Base-by-base conservation (phyloP, 2,797 vertebrate species). In the Pseudotriccus pelzelni region DNA sequence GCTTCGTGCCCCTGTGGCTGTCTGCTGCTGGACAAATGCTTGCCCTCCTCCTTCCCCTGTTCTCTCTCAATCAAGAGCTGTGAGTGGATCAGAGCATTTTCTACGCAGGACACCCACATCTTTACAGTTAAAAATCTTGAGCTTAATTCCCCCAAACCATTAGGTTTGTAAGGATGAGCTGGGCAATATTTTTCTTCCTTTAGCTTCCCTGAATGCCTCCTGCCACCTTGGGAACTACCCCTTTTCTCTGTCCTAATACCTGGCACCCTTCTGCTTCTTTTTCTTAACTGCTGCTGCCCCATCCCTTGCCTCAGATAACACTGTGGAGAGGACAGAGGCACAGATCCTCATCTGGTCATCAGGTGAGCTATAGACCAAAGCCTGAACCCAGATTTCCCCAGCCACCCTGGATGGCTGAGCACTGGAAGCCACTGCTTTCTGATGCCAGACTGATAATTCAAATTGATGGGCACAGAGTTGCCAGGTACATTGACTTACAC, bases 1-100 rank as follows among this genome's bases (percentile, higher is more conserved):
- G 62, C 92, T 97, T 97, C 94, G 84, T 94, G 89, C 73, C 90
- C 89, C 41, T 10, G 32, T 22, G 41, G 44, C 68, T 96, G 93
- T 62, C 87, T 88, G 62, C 79, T 84, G 76, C 93, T 94, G 93
- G 92, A 92, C 93, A 94, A 95, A 72, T 0, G 12, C 73, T 93
- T 55, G 0, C 55, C 34, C 21, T 68, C 20, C 34, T 89, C 46
- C 76, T 83, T 67, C 68, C 59, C 23, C 19, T 62, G 37, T 63
- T 88, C 50, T 37, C 41, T 55, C 84, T 93, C 93, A 90, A 67
- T 83, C 0, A 3, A 34, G 56, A 86, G 37, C 66, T 66, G 36
- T 34, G 67, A 39, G 56, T 43, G 93, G 62, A 93, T 34, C 64
- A 79, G 84, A 69, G 8, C 36, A 41, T 91, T 95, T 96, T 81